Evolutionary conservation across 1,140 invertebrate species (phyloP).

Genomic region (Ips nitidus): DNA sequence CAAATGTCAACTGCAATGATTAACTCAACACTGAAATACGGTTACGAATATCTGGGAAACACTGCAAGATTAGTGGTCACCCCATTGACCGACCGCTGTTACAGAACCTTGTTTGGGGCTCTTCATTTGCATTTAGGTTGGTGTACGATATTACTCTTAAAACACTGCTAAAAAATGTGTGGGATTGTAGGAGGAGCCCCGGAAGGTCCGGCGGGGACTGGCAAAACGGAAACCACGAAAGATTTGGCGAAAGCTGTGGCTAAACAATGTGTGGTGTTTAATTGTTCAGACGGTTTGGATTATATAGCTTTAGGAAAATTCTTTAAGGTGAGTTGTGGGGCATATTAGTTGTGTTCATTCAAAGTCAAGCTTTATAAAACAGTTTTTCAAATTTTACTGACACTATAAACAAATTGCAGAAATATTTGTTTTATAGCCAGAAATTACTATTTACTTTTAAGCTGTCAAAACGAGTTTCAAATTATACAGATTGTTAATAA

Average conservation of each 20-base stretch:
- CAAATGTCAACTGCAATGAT: slow-evolving; percentile 86
- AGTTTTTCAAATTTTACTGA: no score
- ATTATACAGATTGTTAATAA: no score
- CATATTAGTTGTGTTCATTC: background rate
- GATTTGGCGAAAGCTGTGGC: slow-evolving; percentile 95
- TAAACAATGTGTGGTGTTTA: slow-evolving; percentile 96
- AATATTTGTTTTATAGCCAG: background rate
- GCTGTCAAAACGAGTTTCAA: no score
- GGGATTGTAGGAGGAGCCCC: slow-evolving; percentile 72
- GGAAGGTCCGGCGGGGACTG: slow-evolving; percentile 93
- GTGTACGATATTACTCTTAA: background rate
- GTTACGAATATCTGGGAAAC: slow-evolving; percentile 95
- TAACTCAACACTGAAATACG: slow-evolving; percentile 86
- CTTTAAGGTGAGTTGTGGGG: slow-evolving; percentile 69
- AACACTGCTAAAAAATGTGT: no score
- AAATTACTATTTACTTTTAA: background rate
- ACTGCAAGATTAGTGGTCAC: slow-evolving; percentile 85
- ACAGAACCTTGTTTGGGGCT: slow-evolving; percentile 89
- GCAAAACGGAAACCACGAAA: slow-evolving; percentile 96
- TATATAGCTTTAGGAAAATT: slow-evolving; percentile 94
- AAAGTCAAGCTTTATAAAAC: no score
- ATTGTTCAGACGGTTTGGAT: slow-evolving; percentile 92
- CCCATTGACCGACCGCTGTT: slow-evolving; percentile 89
- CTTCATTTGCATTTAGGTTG: slow-evolving; percentile 76
- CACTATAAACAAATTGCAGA: no score